phyloP scores from a whole-genome alignment of 2,113 vertebrate genomes.

The Dasyornis broadbenti region DNA sequence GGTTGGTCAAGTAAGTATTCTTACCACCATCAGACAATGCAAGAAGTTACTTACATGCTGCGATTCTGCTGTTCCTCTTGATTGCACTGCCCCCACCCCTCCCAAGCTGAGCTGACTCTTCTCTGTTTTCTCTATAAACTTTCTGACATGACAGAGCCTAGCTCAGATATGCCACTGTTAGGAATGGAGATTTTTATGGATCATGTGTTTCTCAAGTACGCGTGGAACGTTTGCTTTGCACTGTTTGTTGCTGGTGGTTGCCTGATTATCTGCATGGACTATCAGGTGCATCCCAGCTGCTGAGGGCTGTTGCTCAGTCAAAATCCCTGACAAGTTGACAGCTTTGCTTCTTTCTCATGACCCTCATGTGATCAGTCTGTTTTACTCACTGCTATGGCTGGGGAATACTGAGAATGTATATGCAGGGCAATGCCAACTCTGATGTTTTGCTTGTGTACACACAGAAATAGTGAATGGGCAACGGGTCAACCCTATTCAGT shows the following conservation, averaged over 20 bases:
- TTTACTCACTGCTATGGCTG: background rate
- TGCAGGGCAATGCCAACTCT: background rate
- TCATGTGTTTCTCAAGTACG: background rate
- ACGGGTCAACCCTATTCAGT: accelerated
- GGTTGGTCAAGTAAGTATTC: background rate
- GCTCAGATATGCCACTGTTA: accelerated
- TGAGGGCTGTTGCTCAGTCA: background rate
- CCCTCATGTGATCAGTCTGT: background rate
- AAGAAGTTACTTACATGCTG: background rate
- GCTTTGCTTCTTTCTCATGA: background rate
- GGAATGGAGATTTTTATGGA: background rate
- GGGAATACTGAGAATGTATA: background rate
- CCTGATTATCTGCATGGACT: background rate
- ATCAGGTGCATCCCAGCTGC: background rate
- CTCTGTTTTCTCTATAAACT: background rate
- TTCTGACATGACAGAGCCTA: background rate
- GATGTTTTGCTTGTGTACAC: background rate
- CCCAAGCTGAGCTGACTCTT: background rate
- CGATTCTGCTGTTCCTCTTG: background rate
- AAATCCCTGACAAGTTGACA: background rate
- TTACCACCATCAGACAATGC: background rate
- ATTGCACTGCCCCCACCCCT: background rate
- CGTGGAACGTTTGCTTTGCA: accelerated
- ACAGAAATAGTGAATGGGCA: background rate
- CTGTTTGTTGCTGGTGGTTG: background rate